Evolutionary conservation across 2,888 invertebrate genomes (phyloP), one percentile per base, ranked within the genome.

Genomic region (Parnassius orleans): DNA sequence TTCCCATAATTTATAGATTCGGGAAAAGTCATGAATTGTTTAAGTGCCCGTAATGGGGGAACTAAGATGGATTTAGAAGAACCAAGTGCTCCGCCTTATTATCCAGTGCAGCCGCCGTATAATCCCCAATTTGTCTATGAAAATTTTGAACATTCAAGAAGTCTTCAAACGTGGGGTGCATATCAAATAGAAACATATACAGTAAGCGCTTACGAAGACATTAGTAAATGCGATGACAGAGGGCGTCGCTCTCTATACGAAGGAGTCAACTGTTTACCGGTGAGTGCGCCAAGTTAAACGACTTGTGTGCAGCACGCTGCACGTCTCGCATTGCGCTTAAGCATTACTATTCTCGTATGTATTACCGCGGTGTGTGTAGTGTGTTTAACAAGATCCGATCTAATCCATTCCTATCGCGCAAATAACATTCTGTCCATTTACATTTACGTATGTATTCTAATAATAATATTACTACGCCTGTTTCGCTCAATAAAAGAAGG

Each of bases 261-360:
- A 80, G 90, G 89, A 79, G 90, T 90, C 77, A 86, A 88, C 83
- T 87, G 80, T 72, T 70, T 76, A 79, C 78, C 86, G 86, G 88
- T 87, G 88, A 90, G 90, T 89, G 83, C 77, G 77, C 69, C 77
- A 72, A 90, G 89, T 87, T 80, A 77, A 73, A 71, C 75, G 71
- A 75, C 73, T 77, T 77, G 81, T 74, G 81, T 79, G 80, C 75
- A 72, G 64, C 70, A 77, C 75, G 78, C 70, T 73, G 80, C 81
- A 80, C 84, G 83, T 71, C 72, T 70, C 72, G 70, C 68, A 62
- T 66, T 66, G 69, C 71, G 76, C 76, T 76, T 75, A 75, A 78
- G 77, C 77, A 75, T 75, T 71, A 44, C 63, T 67, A 68, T 33
- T 33, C 33, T 33, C 33, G 33, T 33, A 7, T 68, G 72, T 75